phyloP scores from a whole-genome alignment of 1,140 invertebrate genomes.

The Hyposmocoma kahamanoa region DNA sequence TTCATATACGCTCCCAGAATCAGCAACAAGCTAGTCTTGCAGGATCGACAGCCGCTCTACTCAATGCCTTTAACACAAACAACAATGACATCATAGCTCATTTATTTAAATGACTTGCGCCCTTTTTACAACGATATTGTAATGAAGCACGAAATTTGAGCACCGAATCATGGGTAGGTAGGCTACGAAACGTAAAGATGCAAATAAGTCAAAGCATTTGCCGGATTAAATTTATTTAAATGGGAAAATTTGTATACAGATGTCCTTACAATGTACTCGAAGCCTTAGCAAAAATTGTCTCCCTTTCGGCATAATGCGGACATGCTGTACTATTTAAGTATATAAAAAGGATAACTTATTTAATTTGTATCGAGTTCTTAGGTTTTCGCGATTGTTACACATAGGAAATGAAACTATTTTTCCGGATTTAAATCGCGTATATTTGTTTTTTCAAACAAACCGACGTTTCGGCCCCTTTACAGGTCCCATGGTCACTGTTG shows the following conservation, averaged over 20 bases:
- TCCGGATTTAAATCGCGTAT: no score
- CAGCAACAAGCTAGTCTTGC: slow-evolving; percentile 28
- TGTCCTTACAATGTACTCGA: background rate
- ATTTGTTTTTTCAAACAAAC: no score
- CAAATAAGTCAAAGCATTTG: slow-evolving; percentile 1
- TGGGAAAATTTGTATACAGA: slow-evolving; percentile 2
- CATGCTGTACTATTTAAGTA: no score
- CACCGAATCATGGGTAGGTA: background rate
- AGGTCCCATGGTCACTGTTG: no score
- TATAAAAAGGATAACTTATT: no score
- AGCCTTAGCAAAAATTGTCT: no score
- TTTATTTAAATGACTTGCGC: slow-evolving; percentile 16
- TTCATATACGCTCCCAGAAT: slow-evolving; percentile 39
- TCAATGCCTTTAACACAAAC: slow-evolving; percentile 22
- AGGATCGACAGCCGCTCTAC: slow-evolving; percentile 30
- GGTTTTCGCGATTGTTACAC: no score
- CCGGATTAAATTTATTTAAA: slow-evolving; percentile 3
- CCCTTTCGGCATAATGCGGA: no score
- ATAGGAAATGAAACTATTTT: no score
- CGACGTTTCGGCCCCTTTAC: no score
- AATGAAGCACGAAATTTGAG: background rate
- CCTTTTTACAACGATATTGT: slow-evolving; percentile 3
- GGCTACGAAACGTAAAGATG: background rate
- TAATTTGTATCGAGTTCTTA: no score
- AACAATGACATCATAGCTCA: slow-evolving; percentile 8